Percentiles rank a stretch among this genome's conserved stretches.
These are phyloP conservation scores for Heliothis peltigera DNA, from an alignment of 2,888 invertebrate species.

Conservation along the genomic window DNA sequence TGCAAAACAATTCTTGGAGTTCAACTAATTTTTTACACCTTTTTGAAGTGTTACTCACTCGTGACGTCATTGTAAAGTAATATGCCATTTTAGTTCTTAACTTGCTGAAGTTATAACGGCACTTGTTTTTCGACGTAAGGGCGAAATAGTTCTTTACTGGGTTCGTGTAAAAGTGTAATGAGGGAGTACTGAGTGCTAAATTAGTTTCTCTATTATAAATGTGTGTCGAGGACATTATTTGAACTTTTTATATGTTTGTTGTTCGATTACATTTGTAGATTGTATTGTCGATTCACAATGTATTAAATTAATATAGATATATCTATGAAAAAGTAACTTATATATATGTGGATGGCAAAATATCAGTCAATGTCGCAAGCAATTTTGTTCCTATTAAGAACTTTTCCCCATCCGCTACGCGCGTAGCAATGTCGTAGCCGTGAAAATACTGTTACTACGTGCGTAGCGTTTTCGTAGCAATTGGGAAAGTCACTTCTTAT, in stretches of 20 bases:
- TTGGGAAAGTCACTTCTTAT: constrained; percentile 6
- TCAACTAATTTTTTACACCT: constrained; percentile 38
- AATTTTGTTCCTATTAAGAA: constrained; percentile 18
- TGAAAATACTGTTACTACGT: constrained; percentile 35
- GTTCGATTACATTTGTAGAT: no score
- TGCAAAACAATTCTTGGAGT: background rate
- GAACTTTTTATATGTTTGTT: background rate
- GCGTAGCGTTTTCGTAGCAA: constrained; percentile 39
- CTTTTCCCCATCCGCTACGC: constrained; percentile 44
- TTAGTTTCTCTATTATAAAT: background rate
- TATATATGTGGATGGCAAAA: constrained; percentile 9
- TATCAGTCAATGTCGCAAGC: constrained; percentile 28
- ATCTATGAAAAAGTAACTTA: constrained; percentile 15
- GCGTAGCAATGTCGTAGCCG: constrained; percentile 41
- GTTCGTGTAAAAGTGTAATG: constrained; percentile 1
- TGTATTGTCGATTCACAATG: no score
- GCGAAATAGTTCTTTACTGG: constrained; percentile 1
- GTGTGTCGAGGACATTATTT: background rate
- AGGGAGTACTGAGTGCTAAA: constrained; percentile 10
- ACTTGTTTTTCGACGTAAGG: background rate
- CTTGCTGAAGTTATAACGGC: background rate
- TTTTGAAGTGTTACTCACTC: constrained; percentile 13
- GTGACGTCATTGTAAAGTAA: constrained; percentile 22
- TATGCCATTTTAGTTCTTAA: constrained; percentile 28
- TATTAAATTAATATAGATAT: background rate